Evolutionary conservation across 2,797 vertebrate species (phyloP).

Genomic region (Chloroceryle inda): DNA sequence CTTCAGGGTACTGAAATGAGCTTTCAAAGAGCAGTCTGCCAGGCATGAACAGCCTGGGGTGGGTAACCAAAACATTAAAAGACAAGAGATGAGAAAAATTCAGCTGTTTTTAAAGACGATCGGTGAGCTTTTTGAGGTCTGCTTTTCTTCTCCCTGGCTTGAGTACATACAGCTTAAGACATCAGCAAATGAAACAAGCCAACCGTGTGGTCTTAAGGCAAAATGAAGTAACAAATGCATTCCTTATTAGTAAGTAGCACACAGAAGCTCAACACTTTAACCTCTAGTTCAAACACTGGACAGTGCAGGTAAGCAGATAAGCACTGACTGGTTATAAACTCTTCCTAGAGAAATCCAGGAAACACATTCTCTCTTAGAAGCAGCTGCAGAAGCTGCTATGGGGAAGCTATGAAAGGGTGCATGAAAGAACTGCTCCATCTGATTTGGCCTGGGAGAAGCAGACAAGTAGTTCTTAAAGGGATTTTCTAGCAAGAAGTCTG

Average conservation of each 20-base stretch:
- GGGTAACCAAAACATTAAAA: not conserved
- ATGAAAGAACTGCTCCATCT: not conserved
- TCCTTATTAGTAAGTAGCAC: not conserved
- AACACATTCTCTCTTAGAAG: not conserved
- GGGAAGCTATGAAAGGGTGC: not conserved
- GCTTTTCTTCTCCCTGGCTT: not conserved
- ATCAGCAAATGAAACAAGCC: not conserved
- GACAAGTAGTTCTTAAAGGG: not conserved
- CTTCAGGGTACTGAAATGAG: not conserved
- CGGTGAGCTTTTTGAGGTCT: not conserved
- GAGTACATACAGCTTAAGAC: not conserved
- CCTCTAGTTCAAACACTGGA: not conserved
- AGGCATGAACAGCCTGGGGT: not conserved
- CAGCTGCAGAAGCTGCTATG: not conserved
- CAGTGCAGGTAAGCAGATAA: not conserved
- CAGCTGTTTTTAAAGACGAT: not conserved
- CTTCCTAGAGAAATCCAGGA: not conserved
- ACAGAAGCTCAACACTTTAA: not conserved
- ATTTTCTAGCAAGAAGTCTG: not conserved
- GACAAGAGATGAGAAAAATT: not conserved
- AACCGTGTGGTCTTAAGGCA: not conserved
- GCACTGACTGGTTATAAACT: not conserved
- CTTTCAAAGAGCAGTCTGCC: not conserved
- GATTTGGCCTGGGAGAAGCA: not conserved
- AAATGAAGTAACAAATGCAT: not conserved